Conservation (phyloP, 2,888 invertebrate species). For the Thecophora atra region DNA sequence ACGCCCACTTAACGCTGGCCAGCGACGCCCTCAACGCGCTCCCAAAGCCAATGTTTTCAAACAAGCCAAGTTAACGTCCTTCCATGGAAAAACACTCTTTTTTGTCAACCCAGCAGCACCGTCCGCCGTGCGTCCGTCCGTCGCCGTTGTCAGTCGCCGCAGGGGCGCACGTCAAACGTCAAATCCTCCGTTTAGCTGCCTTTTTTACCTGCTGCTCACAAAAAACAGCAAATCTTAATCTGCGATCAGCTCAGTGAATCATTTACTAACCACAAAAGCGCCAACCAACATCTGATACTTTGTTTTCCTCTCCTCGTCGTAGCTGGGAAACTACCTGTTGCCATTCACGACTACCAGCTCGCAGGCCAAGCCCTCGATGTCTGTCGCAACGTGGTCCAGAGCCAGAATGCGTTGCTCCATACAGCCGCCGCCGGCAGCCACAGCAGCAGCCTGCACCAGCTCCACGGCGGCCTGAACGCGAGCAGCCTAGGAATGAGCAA, state of each 20-base stretch:
- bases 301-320: constrained; percentile 55
- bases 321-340: constrained; percentile 73
- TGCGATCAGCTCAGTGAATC: constrained; percentile 7
- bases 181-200: constrained; percentile 13
- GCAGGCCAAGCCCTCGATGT: constrained; percentile 62
- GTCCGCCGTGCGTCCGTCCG: too few species aligned
- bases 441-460: constrained; percentile 30
- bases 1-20: constrained; percentile 26
- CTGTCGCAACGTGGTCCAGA: constrained; percentile 54
- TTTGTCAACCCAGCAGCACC: constrained; percentile 37
- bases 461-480: constrained; percentile 36
- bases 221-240: background rate
- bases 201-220: constrained; percentile 17
- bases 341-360: constrained; percentile 68
- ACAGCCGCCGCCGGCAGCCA: constrained; percentile 42
- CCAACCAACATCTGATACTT: background rate
- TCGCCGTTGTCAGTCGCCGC: constrained; percentile 10
- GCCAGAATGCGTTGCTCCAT: constrained; percentile 55
- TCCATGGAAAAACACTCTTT: constrained; percentile 49
- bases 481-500: constrained; percentile 63
- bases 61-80: constrained; percentile 59
- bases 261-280: background rate
- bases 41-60: constrained; percentile 60
- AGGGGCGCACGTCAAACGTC: constrained; percentile 60
- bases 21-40: constrained; percentile 22